Percentiles rank a stretch among this genome's conserved stretches.
phyloP scores from a whole-genome alignment of 1,140 invertebrate species.

The Archegozetes longisetosus region DNA sequence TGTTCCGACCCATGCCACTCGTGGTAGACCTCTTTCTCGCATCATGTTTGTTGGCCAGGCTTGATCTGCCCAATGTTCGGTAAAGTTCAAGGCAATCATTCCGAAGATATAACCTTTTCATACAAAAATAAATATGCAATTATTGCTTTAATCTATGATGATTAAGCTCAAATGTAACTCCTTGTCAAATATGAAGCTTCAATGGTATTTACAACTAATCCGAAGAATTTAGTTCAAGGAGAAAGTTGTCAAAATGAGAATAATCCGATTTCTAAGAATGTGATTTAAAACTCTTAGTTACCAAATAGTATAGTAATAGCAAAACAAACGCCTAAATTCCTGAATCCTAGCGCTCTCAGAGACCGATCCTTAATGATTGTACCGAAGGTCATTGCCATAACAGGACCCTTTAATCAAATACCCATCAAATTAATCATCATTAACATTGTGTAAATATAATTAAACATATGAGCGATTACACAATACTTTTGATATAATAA shows the following conservation, averaged over 20 bases:
- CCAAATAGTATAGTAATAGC: constrained; percentile 47
- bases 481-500: not conserved
- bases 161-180: too few species aligned
- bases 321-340: constrained; percentile 50
- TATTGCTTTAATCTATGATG: too few species aligned
- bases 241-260: too few species aligned
- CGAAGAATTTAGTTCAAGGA: too few species aligned
- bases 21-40: constrained; percentile 44
- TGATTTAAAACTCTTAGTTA: too few species aligned
- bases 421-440: not conserved
- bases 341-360: constrained; percentile 45
- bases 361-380: constrained; percentile 53
- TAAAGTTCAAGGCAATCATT: constrained; percentile 48
- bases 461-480: not conserved
- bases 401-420: constrained; percentile 43
- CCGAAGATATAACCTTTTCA: constrained; percentile 56
- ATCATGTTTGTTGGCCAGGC: constrained; percentile 67
- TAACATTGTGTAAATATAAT: too few species aligned
- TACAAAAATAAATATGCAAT: constrained; percentile 7
- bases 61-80: constrained; percentile 49
- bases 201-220: too few species aligned
- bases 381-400: constrained; percentile 68
- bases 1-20: constrained; percentile 46
- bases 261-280: too few species aligned
- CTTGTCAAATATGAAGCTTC: too few species aligned